Percentiles rank a stretch among this genome's conserved stretches.
These are phyloP conservation scores for Drosophila paranaensis DNA, from an alignment of 2,888 invertebrate genomes.

Conservation along the genomic window DNA sequence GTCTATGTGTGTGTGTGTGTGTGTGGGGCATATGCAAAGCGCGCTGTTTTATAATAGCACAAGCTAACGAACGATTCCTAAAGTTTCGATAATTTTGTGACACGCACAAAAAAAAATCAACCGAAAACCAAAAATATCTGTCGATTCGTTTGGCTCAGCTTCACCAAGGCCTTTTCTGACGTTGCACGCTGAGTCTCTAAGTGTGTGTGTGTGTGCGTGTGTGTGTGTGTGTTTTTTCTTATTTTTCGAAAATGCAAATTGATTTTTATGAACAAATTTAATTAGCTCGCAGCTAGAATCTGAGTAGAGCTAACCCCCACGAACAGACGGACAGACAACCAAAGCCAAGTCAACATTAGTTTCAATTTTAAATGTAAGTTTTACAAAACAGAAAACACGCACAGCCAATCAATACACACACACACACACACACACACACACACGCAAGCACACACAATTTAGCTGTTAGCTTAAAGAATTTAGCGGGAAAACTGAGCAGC, in stretches of 20 bases:
- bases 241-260: constrained; percentile 73
- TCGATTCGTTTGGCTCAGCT: constrained; percentile 50
- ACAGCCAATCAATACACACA: constrained; percentile 16
- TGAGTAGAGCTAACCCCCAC: constrained; percentile 23
- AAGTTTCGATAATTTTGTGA: constrained; percentile 32
- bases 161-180: constrained; percentile 78
- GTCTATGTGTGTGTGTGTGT: background rate
- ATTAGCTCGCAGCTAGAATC: constrained; percentile 80
- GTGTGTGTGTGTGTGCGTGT: background rate
- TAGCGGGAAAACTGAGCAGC: constrained; percentile 3
- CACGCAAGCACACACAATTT: constrained; percentile 24
- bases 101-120: constrained; percentile 42
- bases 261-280: constrained; percentile 80
- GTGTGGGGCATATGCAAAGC: constrained; percentile 50
- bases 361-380: constrained; percentile 47
- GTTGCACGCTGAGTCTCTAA: constrained; percentile 56
- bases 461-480: background rate
- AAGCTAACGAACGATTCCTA: constrained; percentile 55
- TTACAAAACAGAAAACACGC: constrained; percentile 9
- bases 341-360: constrained; percentile 38
- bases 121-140: constrained; percentile 26
- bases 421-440: constrained; percentile 29
- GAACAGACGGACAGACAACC: constrained; percentile 4
- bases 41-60: constrained; percentile 43
- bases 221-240: background rate